Conservation (phyloP, 2,797 vertebrate species). For the Rachycentron canadum region DNA sequence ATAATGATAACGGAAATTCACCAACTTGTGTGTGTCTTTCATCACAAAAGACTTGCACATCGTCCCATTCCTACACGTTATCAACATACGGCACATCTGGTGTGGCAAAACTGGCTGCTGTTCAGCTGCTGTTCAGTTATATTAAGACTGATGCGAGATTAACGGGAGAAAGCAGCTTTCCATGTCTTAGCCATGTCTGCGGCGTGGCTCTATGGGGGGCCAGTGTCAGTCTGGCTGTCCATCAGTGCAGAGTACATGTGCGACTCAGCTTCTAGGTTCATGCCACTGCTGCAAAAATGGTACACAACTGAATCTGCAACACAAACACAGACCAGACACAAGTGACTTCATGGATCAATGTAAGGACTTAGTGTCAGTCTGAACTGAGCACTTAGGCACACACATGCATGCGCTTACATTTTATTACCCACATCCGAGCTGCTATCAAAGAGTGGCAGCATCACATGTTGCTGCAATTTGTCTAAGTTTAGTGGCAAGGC, state of each 20-base stretch:
- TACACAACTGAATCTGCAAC: slow-evolving; percentile 10
- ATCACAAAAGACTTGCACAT: no score
- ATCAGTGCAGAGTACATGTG: neutral
- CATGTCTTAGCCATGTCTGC: neutral
- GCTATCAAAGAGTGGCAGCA: slow-evolving; percentile 57
- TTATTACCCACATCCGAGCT: neutral
- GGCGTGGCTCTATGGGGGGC: neutral
- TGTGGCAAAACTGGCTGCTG: neutral
- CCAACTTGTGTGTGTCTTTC: no score
- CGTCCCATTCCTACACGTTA: no score
- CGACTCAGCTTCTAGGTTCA: neutral
- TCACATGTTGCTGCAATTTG: slow-evolving; percentile 65
- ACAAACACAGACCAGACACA: slow-evolving; percentile 42
- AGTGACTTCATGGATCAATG: slow-evolving; percentile 12
- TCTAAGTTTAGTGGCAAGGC: slow-evolving; percentile 75
- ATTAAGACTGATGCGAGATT: neutral
- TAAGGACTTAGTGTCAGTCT: slow-evolving; percentile 14
- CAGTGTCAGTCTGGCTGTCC: neutral
- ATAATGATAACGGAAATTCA: no score
- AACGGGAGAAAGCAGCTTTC: neutral
- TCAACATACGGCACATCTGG: slow-evolving; percentile 9
- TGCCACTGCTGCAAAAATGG: neutral
- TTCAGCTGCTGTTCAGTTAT: neutral
- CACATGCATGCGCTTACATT: slow-evolving; percentile 8
- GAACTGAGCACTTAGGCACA: neutral